Percentiles rank a stretch among this genome's conserved stretches.
phyloP scores from a whole-genome alignment of 2,113 vertebrate genomes.

The Strigops habroptila region DNA sequence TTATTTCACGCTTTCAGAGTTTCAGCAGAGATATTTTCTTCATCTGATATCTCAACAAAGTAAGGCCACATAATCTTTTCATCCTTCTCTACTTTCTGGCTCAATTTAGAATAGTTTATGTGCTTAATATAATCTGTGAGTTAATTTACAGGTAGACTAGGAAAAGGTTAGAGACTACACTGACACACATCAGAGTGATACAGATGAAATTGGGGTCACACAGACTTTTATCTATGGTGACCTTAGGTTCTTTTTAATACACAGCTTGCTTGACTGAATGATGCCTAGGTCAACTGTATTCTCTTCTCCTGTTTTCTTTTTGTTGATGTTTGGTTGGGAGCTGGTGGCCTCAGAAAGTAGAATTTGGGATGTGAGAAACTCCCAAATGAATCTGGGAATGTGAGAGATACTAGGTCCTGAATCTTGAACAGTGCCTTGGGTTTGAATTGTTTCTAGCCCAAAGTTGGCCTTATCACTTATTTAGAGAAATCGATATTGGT shows the following conservation, averaged over 20 bases:
- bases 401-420: neutral
- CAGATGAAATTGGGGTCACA: neutral
- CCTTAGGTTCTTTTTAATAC: neutral
- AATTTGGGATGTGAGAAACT: neutral
- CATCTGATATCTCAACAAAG: neutral
- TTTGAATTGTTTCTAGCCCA: neutral
- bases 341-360: neutral
- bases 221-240: neutral
- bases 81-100: neutral
- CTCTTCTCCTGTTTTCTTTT: neutral
- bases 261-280: fast-evolving
- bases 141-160: neutral
- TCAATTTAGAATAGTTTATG: neutral
- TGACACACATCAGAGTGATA: neutral
- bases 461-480: neutral
- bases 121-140: neutral
- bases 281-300: neutral
- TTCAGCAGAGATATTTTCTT: neutral
- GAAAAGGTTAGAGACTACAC: neutral
- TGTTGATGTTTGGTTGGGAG: neutral
- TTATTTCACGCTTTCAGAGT: neutral
- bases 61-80: neutral
- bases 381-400: neutral
- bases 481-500: neutral
- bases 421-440: neutral